Evolutionary conservation across 35 echinoderm and acorn worm species (phyloP), one percentile per base, ranked within the genome.

Genomic region (Apostichopus californicus): DNA sequence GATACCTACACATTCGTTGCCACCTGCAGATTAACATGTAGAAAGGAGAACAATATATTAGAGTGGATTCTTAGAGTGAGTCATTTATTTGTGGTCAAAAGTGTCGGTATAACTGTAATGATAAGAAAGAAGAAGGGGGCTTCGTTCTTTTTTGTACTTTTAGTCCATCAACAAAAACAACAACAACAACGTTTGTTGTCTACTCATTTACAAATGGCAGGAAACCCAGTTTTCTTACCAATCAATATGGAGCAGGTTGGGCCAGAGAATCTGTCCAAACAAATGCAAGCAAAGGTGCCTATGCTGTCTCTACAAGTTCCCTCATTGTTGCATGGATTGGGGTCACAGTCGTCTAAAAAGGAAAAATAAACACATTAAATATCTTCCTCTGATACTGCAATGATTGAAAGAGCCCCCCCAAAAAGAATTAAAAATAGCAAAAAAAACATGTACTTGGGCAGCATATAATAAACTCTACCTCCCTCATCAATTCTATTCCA

Each of bases 281-380:
- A 96, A 5, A 5, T 20, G 77, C 95, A 96, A 9, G 95, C 93
- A 73, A 70, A 96, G 14, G 71, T 57, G 73, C 92, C 94, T 1
- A 94, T 23, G 54, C 89, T 75, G 71, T 96, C 90, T 13, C 55
- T 5, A 92, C 95, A 96, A 8, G 89, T 81, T 8, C 95, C 95
- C 0, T 82, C 92, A 92, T 94, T 96, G 3, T 56, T 65, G 77
- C 95, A 96, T 0, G 95, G 95, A 85, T 92, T 94, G 63, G 86
- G 86, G 26, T 34, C 5, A 72, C 86, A 89, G 8, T 89, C 86
- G 63, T 89, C 86, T 89, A 17, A 11, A 14, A 17, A 54, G 72
- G 46, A 65, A 53, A 71, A 68, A 5, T 14, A 25, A 24, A 87
- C 23, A n/a, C 5, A 11, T 55, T 28, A 65, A 1, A 64, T 63